Evolutionary conservation across 2,888 invertebrate genomes (phyloP), one percentile per base, ranked within the genome.

Genomic region (Acanthacorydalis orientalis): DNA sequence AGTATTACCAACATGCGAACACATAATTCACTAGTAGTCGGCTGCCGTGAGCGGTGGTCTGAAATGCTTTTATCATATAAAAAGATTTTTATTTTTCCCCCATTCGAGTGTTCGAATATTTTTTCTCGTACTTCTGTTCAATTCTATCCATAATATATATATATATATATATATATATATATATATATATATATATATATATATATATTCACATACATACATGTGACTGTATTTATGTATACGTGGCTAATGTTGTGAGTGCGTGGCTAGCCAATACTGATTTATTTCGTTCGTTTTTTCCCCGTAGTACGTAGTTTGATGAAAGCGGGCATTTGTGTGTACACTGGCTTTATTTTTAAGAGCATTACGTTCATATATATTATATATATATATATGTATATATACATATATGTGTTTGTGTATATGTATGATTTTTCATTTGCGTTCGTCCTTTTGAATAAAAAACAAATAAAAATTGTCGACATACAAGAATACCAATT

Each of bases 21-120:
- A 12, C 12, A 37, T 39, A 39, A 39, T 39, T 39, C 39, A 39
- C 15, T 39, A 39, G 39, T 16, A 15, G 16, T 14, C 39, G 15
- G 39, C 39, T 12, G 39, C 15, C 14, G 43, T 31, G 31, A 43
- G 31, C 32, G 40, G 16, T 46, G 16, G 46, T 46, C 46, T 40
- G 46, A 46, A 46, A 46, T 46, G 46, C 46, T 46, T 46, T 46
- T 46, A 46, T 46, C 39, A 46, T 46, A 46, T 46, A 46, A 46
- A 46, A 46, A 46, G 46, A 33, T 46, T 46, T 46, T 46, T 46
- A 46, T 46, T 46, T 46, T 46, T 32, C 14, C 32, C 14, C 43
- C 31, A 31, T 43, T 31, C 31, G 14, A 23, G 23, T 23, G 23
- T 23, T 23, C 23, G 23, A 23, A 23, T 23, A 23, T 39, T 39